These are phyloP conservation scores for Podabrus alpinus DNA, from an alignment of 2,888 invertebrate genomes.

Conservation along the genomic window DNA sequence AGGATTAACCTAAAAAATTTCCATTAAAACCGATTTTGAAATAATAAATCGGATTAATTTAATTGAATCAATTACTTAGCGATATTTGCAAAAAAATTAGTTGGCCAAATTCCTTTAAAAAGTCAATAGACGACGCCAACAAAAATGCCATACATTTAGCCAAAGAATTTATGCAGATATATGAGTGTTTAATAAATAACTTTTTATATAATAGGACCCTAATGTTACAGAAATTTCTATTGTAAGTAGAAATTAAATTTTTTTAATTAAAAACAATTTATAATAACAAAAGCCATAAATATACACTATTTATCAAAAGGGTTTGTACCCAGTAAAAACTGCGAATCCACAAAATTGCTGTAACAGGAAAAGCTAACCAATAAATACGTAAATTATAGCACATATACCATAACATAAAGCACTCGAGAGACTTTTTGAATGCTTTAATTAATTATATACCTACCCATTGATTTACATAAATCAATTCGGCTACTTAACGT, in stretches of 20 bases:
- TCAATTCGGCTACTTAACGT: neutral
- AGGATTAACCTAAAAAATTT: neutral
- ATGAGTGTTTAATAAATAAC: neutral
- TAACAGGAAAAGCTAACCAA: conserved; percentile 10
- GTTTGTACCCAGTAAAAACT: conserved; percentile 5
- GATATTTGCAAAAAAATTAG: neutral
- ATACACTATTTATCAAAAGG: conserved; percentile 7
- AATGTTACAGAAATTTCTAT: neutral
- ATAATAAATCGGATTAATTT: neutral
- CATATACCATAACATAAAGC: neutral
- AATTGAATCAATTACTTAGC: neutral
- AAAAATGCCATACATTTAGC: neutral
- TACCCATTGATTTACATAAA: neutral
- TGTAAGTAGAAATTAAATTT: neutral
- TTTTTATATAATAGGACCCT: neutral
- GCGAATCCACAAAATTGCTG: conserved; percentile 8
- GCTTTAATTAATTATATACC: conserved; percentile 4
- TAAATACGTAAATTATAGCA: conserved; percentile 10
- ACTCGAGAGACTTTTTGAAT: conserved; percentile 7
- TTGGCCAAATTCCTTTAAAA: neutral
- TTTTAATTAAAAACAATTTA: neutral
- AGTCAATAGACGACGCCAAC: neutral
- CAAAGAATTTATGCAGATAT: neutral
- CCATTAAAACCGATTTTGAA: neutral
- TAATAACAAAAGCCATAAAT: conserved; percentile 5